phyloP scores from a whole-genome alignment of 2,888 invertebrate genomes.

The Operophtera brumata region DNA sequence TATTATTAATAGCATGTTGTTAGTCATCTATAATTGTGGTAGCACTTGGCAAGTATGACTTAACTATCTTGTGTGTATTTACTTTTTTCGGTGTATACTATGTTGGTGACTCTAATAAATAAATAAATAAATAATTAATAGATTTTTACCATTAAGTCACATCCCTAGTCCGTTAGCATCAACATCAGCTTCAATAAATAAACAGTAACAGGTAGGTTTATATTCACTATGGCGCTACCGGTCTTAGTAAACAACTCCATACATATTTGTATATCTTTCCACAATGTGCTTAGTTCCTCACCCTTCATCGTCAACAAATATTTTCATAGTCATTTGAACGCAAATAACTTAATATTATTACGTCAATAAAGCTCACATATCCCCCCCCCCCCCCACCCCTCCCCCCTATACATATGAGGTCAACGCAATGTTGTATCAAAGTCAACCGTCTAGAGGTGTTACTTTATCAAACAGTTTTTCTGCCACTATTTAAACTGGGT shows the following conservation, averaged over 20 bases:
- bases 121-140: no score
- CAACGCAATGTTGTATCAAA: slow-evolving; percentile 45
- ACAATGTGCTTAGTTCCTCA: slow-evolving; percentile 17
- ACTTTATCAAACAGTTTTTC: background rate
- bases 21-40: no score
- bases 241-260: slow-evolving; percentile 1
- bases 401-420: no score
- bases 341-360: slow-evolving; percentile 38
- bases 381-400: no score
- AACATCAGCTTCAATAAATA: slow-evolving; percentile 6
- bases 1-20: no score
- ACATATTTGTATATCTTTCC: slow-evolving; percentile 19
- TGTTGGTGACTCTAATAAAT: no score
- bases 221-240: background rate
- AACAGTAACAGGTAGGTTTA: background rate
- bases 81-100: no score
- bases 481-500: no score
- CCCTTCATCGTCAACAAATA: slow-evolving; percentile 23
- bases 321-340: slow-evolving; percentile 34
- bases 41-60: no score
- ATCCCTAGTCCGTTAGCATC: no score
- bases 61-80: no score
- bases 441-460: slow-evolving; percentile 32
- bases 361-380: slow-evolving; percentile 41
- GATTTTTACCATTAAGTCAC: no score